phyloP scores from a whole-genome alignment of 2,113 vertebrate genomes.

The Hypocryptadius cinnamomeus region DNA sequence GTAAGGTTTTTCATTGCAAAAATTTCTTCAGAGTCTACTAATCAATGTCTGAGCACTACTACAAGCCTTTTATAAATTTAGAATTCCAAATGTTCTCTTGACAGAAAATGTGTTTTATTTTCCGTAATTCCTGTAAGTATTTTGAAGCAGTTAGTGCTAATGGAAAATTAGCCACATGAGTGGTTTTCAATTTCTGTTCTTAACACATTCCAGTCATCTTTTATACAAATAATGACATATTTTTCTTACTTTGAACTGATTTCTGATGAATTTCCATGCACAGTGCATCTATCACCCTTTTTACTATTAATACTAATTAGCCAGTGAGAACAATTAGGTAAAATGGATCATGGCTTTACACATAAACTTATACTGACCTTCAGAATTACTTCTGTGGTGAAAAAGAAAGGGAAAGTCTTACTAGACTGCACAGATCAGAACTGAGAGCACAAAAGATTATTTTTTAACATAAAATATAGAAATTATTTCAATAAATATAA shows the following conservation, averaged over 20 bases:
- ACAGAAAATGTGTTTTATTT: not conserved
- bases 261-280: not conserved
- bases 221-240: not conserved
- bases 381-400: not conserved
- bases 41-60: not conserved
- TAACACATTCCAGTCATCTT: not conserved
- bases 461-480: not conserved
- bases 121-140: not conserved
- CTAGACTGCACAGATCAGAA: not conserved
- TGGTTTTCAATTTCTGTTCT: not conserved
- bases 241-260: not conserved
- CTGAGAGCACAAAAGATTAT: not conserved
- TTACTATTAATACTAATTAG: not conserved
- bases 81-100: not conserved
- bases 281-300: not conserved
- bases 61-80: not conserved
- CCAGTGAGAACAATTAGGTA: not conserved
- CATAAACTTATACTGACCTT: not conserved
- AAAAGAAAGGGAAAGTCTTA: not conserved
- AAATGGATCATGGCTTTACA: not conserved
- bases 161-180: not conserved
- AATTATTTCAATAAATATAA: not conserved
- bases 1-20: not conserved
- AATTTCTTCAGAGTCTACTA: not conserved
- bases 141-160: not conserved